Evolutionary conservation across 2,113 vertebrate genomes (phyloP), one percentile per base, ranked within the genome.

Genomic region (human (Homo sapiens)): DNA sequence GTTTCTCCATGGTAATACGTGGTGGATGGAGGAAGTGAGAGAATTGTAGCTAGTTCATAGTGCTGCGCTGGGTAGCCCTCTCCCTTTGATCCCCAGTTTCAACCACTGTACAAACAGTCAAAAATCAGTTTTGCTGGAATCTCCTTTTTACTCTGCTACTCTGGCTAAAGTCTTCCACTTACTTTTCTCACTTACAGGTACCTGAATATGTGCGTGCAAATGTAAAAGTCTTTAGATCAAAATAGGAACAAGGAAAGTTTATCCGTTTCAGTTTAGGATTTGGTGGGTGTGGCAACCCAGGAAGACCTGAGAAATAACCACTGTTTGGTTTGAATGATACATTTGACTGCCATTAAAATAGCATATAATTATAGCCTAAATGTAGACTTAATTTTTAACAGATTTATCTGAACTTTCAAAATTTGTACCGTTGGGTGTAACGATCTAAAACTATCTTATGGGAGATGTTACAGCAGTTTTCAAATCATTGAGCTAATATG

Each of bases 381-480:
- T 89, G 68, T 78, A 95, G 89, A 93, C 72, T 93, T 93, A 40
- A 59, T 68, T 89, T 48, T 96, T 96, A 97, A 94, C 94, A 97
- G 97, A 92, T 97, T 97, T 91, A 94, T 87, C 79, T 95, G 73
- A 96, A 97, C 89, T 94, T 96, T 92, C 85, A 89, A 95, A 94
- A 93, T 79, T 38, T 92, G 86, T 90, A 75, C 89, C 64, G 3
- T 86, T 87, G 57, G 64, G 59, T 45, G 35, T 93, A 73, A 89
- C 35, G 32, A 90, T 66, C 30, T 66, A 61, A 83, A 92, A 83
- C 52, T 72, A 50, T 38, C 57, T 66, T 84, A n/a, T 1, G 40
- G 59, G 70, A 94, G 89, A 55, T 52, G 81, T 93, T 61, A 38
- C 2, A 43, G 81, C n/a, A 81, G 43, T 78, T 78, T 64, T 72